Base-by-base conservation (phyloP, 2,888 invertebrate genomes). In the Chrysolina oricalcia region DNA sequence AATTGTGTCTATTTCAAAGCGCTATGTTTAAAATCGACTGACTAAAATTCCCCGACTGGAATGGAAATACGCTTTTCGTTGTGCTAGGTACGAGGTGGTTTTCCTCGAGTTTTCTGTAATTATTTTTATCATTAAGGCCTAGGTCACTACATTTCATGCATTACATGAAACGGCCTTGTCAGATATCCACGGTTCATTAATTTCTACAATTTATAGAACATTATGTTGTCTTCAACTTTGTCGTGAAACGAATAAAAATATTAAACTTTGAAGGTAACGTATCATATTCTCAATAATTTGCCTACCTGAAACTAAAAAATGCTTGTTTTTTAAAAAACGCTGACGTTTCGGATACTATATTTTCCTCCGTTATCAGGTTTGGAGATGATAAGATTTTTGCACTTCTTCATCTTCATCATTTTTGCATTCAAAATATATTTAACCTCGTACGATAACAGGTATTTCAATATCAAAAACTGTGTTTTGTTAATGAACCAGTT, bases 61-160 rank as follows among this genome's bases (percentile, higher is more conserved):
- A 68, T 64, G 46, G 65, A 46, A 69, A 13, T 40, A 63, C 21
- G 67, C 63, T 68, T 65, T 72, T 71, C 66, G 10, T 68, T 77
- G 79, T 79, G 75, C 79, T 74, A 72, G 77, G 79, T 72, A 79
- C 79, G 76, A 68, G 70, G 48, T 76, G 74, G 72, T 43, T 67
- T 74, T 48, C 48, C 70, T 66, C 46, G 59, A 66, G 63, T 65
- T 73, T 72, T 66, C 73, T 53, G 67, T 77, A 77, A 77, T 77
- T 77, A 77, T 75, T 78, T 74, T 70, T 72, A 75, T 73, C 65
- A 75, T 69, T 75, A 72, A 63, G 72, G 59, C 71, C 70, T 74
- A 76, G 73, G 75, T 70, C 71, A 78, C 74, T 72, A 68, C 77
- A 75, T 71, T 70, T 69, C 15, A 67, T 50, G 68, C 77, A 75